These are phyloP conservation scores for Oscheius myriophilus DNA, from an alignment of 2,888 invertebrate species.

Conservation along the genomic window DNA sequence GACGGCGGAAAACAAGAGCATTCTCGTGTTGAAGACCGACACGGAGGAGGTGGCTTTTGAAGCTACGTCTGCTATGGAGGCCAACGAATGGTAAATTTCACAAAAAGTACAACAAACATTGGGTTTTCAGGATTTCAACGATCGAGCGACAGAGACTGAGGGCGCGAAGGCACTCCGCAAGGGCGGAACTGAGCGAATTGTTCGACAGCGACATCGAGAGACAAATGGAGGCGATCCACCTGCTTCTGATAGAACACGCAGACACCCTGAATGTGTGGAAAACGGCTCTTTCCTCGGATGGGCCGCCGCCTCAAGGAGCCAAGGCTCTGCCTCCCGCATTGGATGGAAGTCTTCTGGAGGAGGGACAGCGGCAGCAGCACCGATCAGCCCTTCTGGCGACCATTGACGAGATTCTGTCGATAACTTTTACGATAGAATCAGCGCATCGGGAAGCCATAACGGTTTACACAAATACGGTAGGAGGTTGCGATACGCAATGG, in stretches of 20 bases:
- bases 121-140: slow-evolving; percentile 35
- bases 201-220: slow-evolving; percentile 43
- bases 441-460: slow-evolving; percentile 29
- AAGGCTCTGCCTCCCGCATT: slow-evolving; percentile 31
- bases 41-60: slow-evolving; percentile 60
- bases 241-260: slow-evolving; percentile 47
- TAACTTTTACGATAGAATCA: slow-evolving; percentile 27
- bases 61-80: slow-evolving; percentile 56
- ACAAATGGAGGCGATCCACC: slow-evolving; percentile 47
- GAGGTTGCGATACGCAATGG: not conserved
- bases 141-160: slow-evolving; percentile 46
- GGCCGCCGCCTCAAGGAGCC: slow-evolving; percentile 24
- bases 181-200: slow-evolving; percentile 24
- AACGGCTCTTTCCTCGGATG: slow-evolving; percentile 37
- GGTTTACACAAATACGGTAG: slow-evolving; percentile 28
- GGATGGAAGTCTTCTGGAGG: slow-evolving; percentile 24
- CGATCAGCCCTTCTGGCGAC: slow-evolving; percentile 42
- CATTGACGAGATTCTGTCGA: slow-evolving; percentile 24
- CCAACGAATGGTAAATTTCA: slow-evolving; percentile 68
- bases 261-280: slow-evolving; percentile 62
- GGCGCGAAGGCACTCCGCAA: slow-evolving; percentile 24
- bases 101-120: too few species aligned
- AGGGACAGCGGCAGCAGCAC: slow-evolving; percentile 34
- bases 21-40: slow-evolving; percentile 55
- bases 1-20: slow-evolving; percentile 54